These are phyloP conservation scores for Belonocnema kinseyi DNA, from an alignment of 1,140 invertebrate genomes.

Conservation along the genomic window DNA sequence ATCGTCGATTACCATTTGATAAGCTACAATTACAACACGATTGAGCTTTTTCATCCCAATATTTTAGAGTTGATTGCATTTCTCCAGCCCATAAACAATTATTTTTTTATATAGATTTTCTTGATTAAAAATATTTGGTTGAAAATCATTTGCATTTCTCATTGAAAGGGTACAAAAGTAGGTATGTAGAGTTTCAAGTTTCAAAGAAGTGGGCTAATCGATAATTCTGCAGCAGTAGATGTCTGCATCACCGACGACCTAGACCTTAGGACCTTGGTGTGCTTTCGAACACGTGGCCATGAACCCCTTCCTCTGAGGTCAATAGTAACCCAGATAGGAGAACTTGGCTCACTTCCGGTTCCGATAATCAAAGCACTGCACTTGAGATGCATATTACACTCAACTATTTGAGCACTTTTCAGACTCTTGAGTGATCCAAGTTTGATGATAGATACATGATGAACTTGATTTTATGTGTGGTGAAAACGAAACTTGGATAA, in stretches of 20 bases:
- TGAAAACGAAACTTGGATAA: background rate
- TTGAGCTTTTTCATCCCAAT: no score
- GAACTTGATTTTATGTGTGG: background rate
- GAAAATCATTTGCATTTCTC: background rate
- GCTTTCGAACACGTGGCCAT: constrained; percentile 8
- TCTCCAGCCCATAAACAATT: no score
- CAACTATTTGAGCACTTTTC: background rate
- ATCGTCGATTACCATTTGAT: no score
- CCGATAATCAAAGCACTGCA: background rate
- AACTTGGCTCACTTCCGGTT: background rate
- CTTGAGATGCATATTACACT: background rate
- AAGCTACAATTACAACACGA: no score
- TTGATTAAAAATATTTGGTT: no score
- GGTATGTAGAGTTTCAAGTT: background rate
- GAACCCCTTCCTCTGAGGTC: constrained; percentile 11
- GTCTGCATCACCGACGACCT: constrained; percentile 18
- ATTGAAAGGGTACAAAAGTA: background rate
- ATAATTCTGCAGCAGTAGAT: constrained; percentile 19
- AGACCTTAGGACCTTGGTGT: constrained; percentile 15
- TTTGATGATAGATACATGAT: background rate
- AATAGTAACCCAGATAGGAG: background rate
- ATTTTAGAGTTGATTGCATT: no score
- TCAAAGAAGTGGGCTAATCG: constrained; percentile 21
- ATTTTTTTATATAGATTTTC: no score
- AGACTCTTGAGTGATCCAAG: background rate